phyloP scores from a whole-genome alignment of 2,888 invertebrate genomes.

The Dinocampus coccinellae region DNA sequence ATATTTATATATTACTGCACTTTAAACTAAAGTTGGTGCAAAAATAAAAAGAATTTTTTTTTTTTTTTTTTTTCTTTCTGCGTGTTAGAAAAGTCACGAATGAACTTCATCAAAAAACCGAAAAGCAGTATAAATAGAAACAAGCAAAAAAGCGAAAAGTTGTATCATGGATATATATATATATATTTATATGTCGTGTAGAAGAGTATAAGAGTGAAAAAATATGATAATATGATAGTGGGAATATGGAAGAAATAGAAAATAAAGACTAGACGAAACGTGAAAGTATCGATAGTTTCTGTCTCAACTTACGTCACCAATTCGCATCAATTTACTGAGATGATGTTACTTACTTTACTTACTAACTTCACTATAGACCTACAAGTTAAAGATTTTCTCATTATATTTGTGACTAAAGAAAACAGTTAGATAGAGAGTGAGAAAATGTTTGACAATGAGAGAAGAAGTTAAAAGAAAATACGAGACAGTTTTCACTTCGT shows the following conservation, averaged over 20 bases:
- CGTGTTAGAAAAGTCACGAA: constrained; percentile 24
- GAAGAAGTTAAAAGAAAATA: constrained; percentile 15
- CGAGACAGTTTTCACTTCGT: constrained; percentile 60
- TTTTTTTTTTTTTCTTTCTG: no score
- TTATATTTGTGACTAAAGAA: constrained; percentile 4
- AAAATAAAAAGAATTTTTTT: constrained; percentile 24
- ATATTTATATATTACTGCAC: neutral
- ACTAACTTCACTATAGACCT: constrained; percentile 5
- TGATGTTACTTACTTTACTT: no score
- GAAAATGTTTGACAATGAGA: neutral
- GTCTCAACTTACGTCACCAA: constrained; percentile 33
- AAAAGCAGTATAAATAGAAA: constrained; percentile 33
- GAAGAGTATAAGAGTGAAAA: neutral
- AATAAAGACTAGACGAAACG: constrained; percentile 10
- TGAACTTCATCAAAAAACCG: constrained; percentile 35
- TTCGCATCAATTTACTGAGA: constrained; percentile 31
- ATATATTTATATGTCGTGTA: neutral
- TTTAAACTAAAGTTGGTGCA: constrained; percentile 33
- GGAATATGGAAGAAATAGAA: neutral
- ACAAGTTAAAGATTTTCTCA: neutral
- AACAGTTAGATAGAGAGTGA: neutral
- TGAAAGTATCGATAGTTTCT: constrained; percentile 36
- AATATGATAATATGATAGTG: constrained; percentile 5
- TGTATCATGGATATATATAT: neutral
- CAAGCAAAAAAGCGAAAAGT: constrained; percentile 6